phyloP scores from a whole-genome alignment of 1,140 invertebrate species.

The Drosophila ambigua region DNA sequence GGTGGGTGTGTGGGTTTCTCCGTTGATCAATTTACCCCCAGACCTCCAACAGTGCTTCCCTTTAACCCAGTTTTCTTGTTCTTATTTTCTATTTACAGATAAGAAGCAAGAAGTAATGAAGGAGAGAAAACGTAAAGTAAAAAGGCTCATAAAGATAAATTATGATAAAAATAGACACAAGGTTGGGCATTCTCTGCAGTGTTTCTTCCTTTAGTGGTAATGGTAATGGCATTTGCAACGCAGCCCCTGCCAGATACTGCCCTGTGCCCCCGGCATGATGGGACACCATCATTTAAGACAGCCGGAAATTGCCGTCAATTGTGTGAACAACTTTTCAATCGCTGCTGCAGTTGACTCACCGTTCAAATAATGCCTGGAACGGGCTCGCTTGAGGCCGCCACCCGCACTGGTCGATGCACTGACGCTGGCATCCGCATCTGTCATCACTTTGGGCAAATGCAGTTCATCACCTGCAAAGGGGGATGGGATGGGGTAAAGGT shows the following conservation, averaged over 20 bases:
- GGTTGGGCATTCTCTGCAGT: constrained; percentile 17
- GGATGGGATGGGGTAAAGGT: not conserved
- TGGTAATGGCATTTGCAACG: constrained; percentile 9
- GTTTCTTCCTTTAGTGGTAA: constrained; percentile 5
- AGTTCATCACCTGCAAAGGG: constrained; percentile 70
- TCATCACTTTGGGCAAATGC: constrained; percentile 80
- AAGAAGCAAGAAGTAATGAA: constrained; percentile 26
- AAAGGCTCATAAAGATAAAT: constrained; percentile 64
- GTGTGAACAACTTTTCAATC: constrained; percentile 32
- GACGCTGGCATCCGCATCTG: constrained; percentile 71
- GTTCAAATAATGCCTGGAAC: constrained; percentile 82
- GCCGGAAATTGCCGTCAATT: constrained; percentile 59
- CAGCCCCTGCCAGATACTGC: not conserved
- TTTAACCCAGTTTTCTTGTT: constrained; percentile 50
- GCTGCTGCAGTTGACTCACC: constrained; percentile 56
- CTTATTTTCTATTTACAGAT: constrained; percentile 41
- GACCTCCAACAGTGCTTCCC: constrained; percentile 4
- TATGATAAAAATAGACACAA: constrained; percentile 30
- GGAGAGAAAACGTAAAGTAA: constrained; percentile 35
- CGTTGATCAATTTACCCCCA: constrained; percentile 67
- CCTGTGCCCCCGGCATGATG: too few species aligned
- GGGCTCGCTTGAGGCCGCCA: constrained; percentile 66
- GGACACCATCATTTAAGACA: not conserved
- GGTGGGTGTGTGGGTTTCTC: constrained; percentile 24
- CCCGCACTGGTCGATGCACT: constrained; percentile 71